phyloP scores from a whole-genome alignment of 1,140 invertebrate genomes.

The Chionoecetes opilio region DNA sequence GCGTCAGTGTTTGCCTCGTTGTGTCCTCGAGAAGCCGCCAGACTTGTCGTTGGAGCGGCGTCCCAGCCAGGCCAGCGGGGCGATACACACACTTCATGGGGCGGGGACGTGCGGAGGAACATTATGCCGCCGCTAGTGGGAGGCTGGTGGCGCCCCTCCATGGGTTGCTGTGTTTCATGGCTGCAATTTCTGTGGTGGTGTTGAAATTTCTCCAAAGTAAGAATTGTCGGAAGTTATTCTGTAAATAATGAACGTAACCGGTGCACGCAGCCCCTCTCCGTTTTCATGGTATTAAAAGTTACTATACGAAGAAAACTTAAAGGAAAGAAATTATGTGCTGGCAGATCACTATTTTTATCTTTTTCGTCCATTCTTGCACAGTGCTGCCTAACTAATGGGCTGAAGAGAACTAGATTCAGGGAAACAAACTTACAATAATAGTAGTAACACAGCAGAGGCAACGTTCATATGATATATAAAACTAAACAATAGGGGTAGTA shows the following conservation, averaged over 20 bases:
- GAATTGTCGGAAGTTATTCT: constrained; percentile 28
- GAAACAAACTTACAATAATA: no score
- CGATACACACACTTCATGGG: background rate
- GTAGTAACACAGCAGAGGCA: no score
- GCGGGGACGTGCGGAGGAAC: background rate
- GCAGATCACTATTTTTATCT: background rate
- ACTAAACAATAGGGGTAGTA: no score
- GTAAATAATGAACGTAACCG: background rate
- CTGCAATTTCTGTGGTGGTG: background rate
- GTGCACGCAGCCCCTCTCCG: background rate
- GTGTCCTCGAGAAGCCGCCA: no score
- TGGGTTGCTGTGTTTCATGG: background rate
- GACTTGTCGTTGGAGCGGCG: no score
- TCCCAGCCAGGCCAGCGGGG: background rate
- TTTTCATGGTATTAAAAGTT: constrained; percentile 31
- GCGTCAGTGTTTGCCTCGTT: no score
- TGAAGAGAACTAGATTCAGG: no score
- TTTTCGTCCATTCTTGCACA: background rate
- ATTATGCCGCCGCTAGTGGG: background rate
- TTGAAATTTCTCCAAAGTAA: constrained; percentile 4
- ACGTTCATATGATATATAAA: no score
- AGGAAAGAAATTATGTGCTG: background rate
- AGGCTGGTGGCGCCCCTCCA: background rate
- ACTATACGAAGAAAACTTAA: background rate
- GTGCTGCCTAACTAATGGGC: no score